Evolutionary conservation across 1,140 invertebrate species (phyloP), one percentile per base, ranked within the genome.

Genomic region (Druon quercuslanigerum): DNA sequence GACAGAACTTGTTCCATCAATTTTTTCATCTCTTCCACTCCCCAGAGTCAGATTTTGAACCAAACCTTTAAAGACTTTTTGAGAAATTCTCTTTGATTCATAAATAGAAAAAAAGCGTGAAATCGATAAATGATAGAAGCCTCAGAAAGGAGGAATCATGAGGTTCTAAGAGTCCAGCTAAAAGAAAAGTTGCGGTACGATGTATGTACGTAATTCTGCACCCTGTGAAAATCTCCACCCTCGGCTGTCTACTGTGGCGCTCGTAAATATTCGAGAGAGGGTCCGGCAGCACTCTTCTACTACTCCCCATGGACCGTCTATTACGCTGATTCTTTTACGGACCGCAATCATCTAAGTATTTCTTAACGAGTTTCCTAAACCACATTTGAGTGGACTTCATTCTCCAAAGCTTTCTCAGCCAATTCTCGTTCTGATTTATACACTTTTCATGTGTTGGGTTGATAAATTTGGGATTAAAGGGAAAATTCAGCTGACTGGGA

Each of bases 321-420:
- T 91, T 90, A 88, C 85, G 79, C 81, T 84, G 85, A 88, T 88
- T 90, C 88, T 88, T 86, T 87, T 79, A 85, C 83, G 80, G 60
- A 84, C 83, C 79, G 80, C 89, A 89, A 90, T 91, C 85, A 88
- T 88, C 87, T 87, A 87, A 91, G 87, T 88, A 90, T 89, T 89
- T 87, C 83, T 83, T 87, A 88, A 87, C 80, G 81, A 78, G 75
- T 72, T 72, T 77, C 75, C 72, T 71, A 70, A 82, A 84, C 74
- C 51, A 76, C 17, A 71, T 46, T 52, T 77, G 78, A 83, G 79
- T 81, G 82, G 78, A 81, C 75, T 66, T 33, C 33, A 66, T 66
- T 66, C 33, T 33, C 25, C 60, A 66, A 66, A 25, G 60, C 60
- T 66, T 66, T 66, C 60, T 46, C 12, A 66, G 40, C 14, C 60